Evolutionary conservation across 2,113 vertebrate genomes (phyloP), one percentile per base, ranked within the genome.

Genomic region (Notarius lentiginosus): DNA sequence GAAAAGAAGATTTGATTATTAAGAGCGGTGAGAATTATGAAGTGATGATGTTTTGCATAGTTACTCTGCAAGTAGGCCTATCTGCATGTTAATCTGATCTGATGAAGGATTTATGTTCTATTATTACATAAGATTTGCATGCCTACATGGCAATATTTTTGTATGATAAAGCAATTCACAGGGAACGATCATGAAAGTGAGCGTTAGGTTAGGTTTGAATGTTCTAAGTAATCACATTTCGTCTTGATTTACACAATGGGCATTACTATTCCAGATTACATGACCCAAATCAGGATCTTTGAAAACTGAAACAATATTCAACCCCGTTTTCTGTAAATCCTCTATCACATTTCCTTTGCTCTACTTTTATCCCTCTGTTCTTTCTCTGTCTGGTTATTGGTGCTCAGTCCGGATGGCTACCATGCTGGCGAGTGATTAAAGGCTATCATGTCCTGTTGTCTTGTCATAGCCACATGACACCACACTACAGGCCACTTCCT

Each of bases 391-490:
- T 83, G 79, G 73, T 51, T 60, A 55, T 83, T 79, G 82, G 84
- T 86, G 81, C 87, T 90, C 63, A 58, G 82, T 83, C 68, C 34
- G 60, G 60, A 77, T 72, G 79, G 56, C 58, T 56, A 82, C 76
- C 86, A 87, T 34, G n/a, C 77, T 89, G 88, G 77, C 84, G 12
- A 70, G 53, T 72, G 66, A 88, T 84, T 86, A 83, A 70, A 76
- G 65, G 22, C 55, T 70, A 68, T 84, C 87, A 55, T 47, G 51
- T 79, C 49, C 34, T 79, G 83, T 49, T 47, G 70, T 53, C 79
- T 77, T 80, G 49, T 84, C 55, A 85, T 86, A 72, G 82, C 84
- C 86, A 86, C 84, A 85, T 85, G 86, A 76, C 82, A 83, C 87
- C 58, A 63, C 30, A 68, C 84, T n/a, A 22, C n/a, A 82, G 41